Evolutionary conservation across 2,888 invertebrate species (phyloP).

Genomic region (Harmothoe impar): DNA sequence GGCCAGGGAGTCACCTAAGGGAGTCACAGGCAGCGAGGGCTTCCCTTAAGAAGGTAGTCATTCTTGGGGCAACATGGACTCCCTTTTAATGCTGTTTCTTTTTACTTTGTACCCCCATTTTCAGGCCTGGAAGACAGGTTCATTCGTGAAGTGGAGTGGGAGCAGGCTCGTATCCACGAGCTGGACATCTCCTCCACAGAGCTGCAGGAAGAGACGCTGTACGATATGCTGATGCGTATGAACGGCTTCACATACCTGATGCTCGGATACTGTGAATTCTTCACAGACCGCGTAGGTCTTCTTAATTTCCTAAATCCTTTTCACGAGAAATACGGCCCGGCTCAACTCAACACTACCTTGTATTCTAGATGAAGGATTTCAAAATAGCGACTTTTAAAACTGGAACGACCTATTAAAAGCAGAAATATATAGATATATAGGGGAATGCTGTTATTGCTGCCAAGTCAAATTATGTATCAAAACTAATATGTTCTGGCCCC

Average conservation of each 20-base stretch:
- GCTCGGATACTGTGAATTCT: constrained; percentile 98
- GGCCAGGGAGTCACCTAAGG: too few species aligned
- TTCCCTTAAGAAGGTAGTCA: too few species aligned
- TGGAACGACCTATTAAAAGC: too few species aligned
- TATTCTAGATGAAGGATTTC: not conserved
- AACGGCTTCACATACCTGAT: constrained; percentile 91
- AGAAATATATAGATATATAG: too few species aligned
- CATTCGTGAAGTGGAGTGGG: constrained; percentile 99
- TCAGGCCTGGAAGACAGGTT: constrained; percentile 94
- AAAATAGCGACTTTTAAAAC: not conserved
- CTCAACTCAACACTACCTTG: not conserved
- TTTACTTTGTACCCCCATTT: too few species aligned
- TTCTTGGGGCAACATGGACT: too few species aligned
- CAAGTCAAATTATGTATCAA: too few species aligned
- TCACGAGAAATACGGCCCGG: not conserved
- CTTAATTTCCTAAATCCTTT: not conserved
- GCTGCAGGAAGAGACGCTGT: constrained; percentile 94
- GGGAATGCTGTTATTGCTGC: too few species aligned
- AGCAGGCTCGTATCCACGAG: constrained; percentile 95
- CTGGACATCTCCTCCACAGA: constrained; percentile 98
- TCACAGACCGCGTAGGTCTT: constrained; percentile 91
- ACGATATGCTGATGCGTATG: constrained; percentile 94
- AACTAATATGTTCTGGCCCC: too few species aligned
- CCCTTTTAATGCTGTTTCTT: too few species aligned
- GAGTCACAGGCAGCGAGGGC: too few species aligned